Evolutionary conservation across 2,797 vertebrate genomes (phyloP), one percentile per base, ranked within the genome.

Genomic region (Enteromius afrohamiltoni): DNA sequence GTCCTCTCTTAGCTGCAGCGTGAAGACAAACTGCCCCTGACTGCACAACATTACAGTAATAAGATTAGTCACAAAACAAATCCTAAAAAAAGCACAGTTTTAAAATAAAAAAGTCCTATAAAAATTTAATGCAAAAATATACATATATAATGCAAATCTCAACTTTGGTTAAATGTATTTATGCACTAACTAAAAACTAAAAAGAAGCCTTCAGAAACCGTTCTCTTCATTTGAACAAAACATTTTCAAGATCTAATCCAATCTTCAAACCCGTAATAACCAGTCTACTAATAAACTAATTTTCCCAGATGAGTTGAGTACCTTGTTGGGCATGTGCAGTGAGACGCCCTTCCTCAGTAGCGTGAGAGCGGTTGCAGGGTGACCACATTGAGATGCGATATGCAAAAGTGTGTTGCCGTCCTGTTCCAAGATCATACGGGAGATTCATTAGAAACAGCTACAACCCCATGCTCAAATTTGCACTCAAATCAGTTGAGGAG

Each of bases 321-420:
- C 92, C 90, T 93, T 93, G 80, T 93, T 91, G 29, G 92, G 91
- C 91, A 93, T 93, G 80, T 92, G 90, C 45, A 93, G 65, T 2
- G 88, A 88, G 40, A 92, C 91, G 3, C 92, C 92, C 87, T 91
- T 92, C 84, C 90, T 91, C 78, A 92, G 83, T 68, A 92, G 90
- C 0, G 87, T 51, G 69, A 92, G 92, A 26, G 87, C 85, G 11
- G 86, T 89, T 34, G 92, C 92, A 0, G 47, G 89, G 77, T 95
- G 94, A 81, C 94, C 95, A 49, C 83, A 88, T 68, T 89, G 86
- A n/a, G 90, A 90, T n/a, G 86, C 84, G 16, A 90, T 88, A 79
- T 91, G 91, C 83, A 93, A 78, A 9, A 93, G 80, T 1, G 92
- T 93, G 79, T 88, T 92, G 3, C 92, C 91, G 23, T 93, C 91